A percentile compares a stretch with the other conserved stretches of the same genome.
Evolutionary conservation across 2,113 vertebrate genomes (phyloP).

Genomic region (Gymnogyps californianus): DNA sequence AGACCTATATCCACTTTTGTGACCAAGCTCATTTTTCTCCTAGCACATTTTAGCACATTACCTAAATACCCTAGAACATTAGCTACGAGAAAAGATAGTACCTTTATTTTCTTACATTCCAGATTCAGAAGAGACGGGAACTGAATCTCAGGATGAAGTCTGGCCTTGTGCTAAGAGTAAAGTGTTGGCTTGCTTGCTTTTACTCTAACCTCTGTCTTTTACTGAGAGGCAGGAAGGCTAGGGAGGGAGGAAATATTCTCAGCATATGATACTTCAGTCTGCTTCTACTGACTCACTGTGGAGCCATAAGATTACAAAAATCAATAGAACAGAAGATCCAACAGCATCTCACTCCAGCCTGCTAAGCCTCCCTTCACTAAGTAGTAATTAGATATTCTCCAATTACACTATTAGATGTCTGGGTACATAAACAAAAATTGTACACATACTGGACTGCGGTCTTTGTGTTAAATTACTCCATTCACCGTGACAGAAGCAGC

Average conservation of each 20-base stretch:
- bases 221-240: not conserved
- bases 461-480: not conserved
- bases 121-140: not conserved
- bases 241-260: not conserved
- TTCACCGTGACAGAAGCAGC: not conserved
- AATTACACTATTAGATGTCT: not conserved
- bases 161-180: not conserved
- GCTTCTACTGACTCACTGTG: not conserved
- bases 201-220: not conserved
- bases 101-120: not conserved
- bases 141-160: not conserved
- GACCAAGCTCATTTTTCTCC: not conserved
- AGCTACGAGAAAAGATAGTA: not conserved
- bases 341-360: not conserved
- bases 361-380: not conserved
- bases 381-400: not conserved
- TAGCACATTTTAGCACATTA: not conserved
- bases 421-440: not conserved
- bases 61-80: not conserved
- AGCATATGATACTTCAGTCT: not conserved
- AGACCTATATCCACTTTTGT: not conserved
- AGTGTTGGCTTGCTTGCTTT: not conserved
- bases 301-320: not conserved
- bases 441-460: not conserved
- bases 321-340: not conserved